Conservation (phyloP, 2,888 invertebrate genomes). For the Ptychoptera contaminata region DNA sequence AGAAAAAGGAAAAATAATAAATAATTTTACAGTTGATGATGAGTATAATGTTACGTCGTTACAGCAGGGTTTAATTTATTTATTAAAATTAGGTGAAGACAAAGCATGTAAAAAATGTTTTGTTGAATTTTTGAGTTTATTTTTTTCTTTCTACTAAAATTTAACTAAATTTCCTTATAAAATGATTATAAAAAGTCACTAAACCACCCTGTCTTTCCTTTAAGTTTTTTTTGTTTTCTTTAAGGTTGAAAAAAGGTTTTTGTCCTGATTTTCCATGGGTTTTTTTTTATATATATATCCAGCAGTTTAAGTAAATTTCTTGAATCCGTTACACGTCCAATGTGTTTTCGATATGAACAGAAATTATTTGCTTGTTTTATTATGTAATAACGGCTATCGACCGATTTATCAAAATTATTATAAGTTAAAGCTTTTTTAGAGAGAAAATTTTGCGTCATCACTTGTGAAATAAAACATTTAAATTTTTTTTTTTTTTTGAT, state of each 20-base stretch:
- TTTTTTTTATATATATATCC: neutral
- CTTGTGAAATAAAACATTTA: neutral
- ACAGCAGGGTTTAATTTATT: conserved; percentile 55
- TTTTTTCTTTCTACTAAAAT: no score
- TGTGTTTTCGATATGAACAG: no score
- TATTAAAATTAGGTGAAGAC: conserved; percentile 33
- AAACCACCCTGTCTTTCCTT: no score
- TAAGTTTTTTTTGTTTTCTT: conserved; percentile 5
- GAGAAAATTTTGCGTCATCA: no score
- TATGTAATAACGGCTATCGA: no score
- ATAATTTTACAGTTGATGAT: conserved; percentile 45
- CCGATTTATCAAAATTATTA: no score
- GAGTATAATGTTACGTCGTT: conserved; percentile 57
- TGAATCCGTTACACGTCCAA: neutral
- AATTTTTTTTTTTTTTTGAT: neutral
- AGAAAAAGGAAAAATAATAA: neutral
- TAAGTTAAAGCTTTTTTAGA: no score
- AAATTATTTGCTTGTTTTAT: conserved; percentile 4
- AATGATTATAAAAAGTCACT: no score
- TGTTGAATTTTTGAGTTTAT: conserved; percentile 2
- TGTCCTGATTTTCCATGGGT: conserved; percentile 1
- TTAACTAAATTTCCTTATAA: no score
- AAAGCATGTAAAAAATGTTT: conserved; percentile 17
- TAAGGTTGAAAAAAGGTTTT: no score
- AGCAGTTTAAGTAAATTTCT: neutral